These are phyloP conservation scores for Catharus ustulatus DNA, from an alignment of 2,797 vertebrate species.

Conservation along the genomic window DNA sequence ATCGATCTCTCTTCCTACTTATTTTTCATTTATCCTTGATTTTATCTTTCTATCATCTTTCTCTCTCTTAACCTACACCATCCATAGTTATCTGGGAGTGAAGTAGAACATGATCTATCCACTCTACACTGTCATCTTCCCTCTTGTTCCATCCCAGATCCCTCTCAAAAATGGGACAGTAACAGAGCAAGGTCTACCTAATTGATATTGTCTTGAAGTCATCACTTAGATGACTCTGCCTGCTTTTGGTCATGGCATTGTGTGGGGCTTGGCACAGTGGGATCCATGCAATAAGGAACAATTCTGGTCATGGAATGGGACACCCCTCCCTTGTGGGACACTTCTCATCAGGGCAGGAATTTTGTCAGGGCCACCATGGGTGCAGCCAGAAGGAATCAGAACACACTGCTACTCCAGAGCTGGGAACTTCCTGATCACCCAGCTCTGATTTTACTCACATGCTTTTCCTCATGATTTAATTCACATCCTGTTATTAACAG, in stretches of 20 bases:
- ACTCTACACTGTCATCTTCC: not conserved
- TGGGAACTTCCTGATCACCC: not conserved
- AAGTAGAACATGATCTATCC: not conserved
- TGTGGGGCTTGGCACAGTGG: not conserved
- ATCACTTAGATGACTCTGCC: not conserved
- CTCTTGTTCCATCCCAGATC: not conserved
- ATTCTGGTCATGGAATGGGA: not conserved
- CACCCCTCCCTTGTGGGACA: not conserved
- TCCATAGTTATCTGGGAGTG: not conserved
- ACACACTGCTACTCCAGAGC: not conserved
- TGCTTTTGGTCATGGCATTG: not conserved
- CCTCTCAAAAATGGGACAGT: not conserved
- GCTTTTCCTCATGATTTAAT: not conserved
- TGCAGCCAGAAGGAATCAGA: not conserved
- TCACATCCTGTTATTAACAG: not conserved
- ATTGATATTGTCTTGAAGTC: not conserved
- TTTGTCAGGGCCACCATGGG: not conserved
- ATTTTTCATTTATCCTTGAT: constrained; percentile 18
- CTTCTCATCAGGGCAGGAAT: not conserved
- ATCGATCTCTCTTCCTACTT: not conserved
- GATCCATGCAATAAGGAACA: not conserved
- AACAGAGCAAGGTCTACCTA: not conserved
- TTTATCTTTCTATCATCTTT: constrained; percentile 2
- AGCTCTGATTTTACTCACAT: not conserved
- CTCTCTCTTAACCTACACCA: not conserved